Evolutionary conservation across 1,140 invertebrate species (phyloP), one percentile per base, ranked within the genome.

Genomic region (Radopholus similis): DNA sequence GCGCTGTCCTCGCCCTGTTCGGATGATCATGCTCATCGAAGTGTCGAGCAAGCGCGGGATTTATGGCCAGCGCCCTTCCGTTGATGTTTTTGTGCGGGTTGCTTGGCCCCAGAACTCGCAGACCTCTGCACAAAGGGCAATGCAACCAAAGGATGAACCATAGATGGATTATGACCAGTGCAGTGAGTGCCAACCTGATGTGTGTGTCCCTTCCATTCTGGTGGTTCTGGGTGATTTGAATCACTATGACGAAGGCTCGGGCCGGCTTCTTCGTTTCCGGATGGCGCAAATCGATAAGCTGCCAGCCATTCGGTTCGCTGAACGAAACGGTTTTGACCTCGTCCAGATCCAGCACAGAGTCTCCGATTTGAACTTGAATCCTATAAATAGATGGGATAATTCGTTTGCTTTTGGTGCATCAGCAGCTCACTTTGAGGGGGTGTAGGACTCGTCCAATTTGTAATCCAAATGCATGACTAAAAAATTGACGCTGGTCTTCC

Each of bases 361-460:
- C 34, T 21, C 56, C 65, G 42, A 73, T 76, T 51, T 69, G 81
- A 26, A 54, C 62, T 40, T 70, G 62, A 55, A 76, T 64, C 63
- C 71, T 74, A 30, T 21, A 66, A 72, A 30, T 49, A 51, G 1
- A 15, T 4, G 6, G 9, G 58, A 23, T 2, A 56, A 30, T 9
- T 37, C 15, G 63, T 28, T 11, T 40, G 13, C n/a, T n/a, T n/a
- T n/a, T n/a, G 8, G 23, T 15, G 38, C 6, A 68, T 6, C 1
- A 26, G 26, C 28, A 18, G 74, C 30, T 44, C 81, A 89, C 89
- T 88, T 89, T 72, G 90, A 93, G 0, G 95, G 95, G 1, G 95
- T 98, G 78, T 99, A 99, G 83, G 93, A 96, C 85, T 99, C 95
- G 86, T 99, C 95, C 15, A 95, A 83, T 84, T 97, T 97, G 82